Conservation (phyloP, 1,140 invertebrate genomes). For the Pinna nobilis region DNA sequence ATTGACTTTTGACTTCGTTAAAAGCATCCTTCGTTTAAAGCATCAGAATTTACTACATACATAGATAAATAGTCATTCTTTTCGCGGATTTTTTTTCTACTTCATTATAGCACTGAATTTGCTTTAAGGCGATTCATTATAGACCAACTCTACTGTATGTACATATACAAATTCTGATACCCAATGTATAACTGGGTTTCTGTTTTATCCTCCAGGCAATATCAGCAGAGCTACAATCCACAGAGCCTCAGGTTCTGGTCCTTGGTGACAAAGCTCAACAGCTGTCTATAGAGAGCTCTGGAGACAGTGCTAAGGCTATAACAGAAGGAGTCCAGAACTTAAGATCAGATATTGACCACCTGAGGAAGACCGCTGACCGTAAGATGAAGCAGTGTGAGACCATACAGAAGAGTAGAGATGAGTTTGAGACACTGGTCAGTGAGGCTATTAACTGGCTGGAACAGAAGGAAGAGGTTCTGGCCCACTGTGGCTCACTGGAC, state of each 20-base stretch:
- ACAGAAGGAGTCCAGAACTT: conserved; percentile 90
- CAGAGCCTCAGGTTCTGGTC: conserved; percentile 88
- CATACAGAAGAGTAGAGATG: conserved; percentile 89
- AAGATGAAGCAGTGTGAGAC: conserved; percentile 90
- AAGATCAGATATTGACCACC: conserved; percentile 87
- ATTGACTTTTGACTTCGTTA: no score
- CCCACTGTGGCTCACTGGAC: conserved; percentile 87
- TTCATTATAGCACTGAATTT: no score
- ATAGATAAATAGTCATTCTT: no score
- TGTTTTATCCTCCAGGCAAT: conserved; percentile 79
- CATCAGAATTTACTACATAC: no score
- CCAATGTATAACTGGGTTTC: no score
- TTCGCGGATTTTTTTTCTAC: no score
- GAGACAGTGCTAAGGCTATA: conserved; percentile 89
- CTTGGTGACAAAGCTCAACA: conserved; percentile 94
- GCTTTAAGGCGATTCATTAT: no score
- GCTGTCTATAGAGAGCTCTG: conserved; percentile 90
- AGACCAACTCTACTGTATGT: no score
- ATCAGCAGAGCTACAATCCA: conserved; percentile 85
- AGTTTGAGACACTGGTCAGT: conserved; percentile 86
- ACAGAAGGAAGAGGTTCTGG: conserved; percentile 87
- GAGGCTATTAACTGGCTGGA: conserved; percentile 89
- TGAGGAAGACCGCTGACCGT: conserved; percentile 88
- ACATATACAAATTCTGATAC: no score
- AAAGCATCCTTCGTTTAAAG: no score